These are phyloP conservation scores for Sparus aurata DNA, from an alignment of 2,797 vertebrate genomes.

Conservation along the genomic window DNA sequence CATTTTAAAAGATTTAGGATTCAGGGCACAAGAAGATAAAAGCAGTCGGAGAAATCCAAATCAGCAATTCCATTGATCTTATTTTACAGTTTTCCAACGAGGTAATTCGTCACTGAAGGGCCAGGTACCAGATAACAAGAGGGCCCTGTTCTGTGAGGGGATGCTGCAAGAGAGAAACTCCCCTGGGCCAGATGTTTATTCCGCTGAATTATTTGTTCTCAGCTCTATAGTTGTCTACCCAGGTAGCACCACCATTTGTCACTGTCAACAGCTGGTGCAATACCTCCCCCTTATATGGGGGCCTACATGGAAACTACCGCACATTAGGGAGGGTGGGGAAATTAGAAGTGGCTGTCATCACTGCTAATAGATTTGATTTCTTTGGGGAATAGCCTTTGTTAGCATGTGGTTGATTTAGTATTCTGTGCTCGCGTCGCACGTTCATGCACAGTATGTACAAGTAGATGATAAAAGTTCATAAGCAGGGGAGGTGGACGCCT, in stretches of 20 bases:
- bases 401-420: neutral
- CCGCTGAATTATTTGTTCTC: conserved; percentile 65
- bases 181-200: conserved; percentile 50
- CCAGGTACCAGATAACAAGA: conserved; percentile 35
- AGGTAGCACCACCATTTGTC: conserved; percentile 65
- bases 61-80: conserved; percentile 11
- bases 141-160: conserved; percentile 16
- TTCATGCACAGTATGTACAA: neutral
- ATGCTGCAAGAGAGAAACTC: conserved; percentile 43
- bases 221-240: conserved; percentile 44
- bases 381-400: conserved; percentile 34
- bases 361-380: conserved; percentile 44
- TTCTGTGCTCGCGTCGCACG: neutral
- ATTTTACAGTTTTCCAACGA: conserved; percentile 5
- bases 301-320: conserved; percentile 28
- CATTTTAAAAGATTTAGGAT: conserved; percentile 6
- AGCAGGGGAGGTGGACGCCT: neutral
- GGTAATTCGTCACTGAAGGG: conserved; percentile 50
- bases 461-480: conserved; percentile 3
- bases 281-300: neutral
- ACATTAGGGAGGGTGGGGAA: conserved; percentile 26
- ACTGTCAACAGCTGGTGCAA: conserved; percentile 59
- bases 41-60: neutral
- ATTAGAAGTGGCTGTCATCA: conserved; percentile 40
- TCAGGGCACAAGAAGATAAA: conserved; percentile 6